Evolutionary conservation across 2,797 vertebrate species (phyloP).

Genomic region (Aphelocoma californica): DNA sequence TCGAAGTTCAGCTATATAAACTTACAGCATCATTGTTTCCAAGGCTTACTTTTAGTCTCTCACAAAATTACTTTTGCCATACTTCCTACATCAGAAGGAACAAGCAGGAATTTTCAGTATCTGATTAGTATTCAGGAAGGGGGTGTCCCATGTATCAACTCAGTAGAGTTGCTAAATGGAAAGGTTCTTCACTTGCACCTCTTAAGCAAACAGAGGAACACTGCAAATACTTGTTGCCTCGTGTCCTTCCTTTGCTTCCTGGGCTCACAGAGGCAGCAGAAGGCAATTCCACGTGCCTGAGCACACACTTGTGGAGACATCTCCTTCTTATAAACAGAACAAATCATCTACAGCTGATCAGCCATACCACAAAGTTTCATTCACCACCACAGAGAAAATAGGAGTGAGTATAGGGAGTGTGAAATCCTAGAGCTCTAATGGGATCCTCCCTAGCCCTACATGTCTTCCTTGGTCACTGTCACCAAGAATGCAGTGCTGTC

Average conservation of each 20-base stretch:
- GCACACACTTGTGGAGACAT: background rate
- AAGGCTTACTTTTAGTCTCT: background rate
- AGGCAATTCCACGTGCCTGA: background rate
- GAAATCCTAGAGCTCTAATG: background rate
- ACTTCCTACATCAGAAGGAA: background rate
- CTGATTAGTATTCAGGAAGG: background rate
- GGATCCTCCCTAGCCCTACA: background rate
- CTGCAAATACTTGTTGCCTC: background rate
- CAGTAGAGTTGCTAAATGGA: background rate
- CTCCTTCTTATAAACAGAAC: background rate
- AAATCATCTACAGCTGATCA: background rate
- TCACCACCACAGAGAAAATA: background rate
- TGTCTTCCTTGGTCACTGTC: background rate
- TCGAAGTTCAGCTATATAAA: slow-evolving; percentile 9
- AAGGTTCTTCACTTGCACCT: background rate
- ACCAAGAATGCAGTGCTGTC: background rate
- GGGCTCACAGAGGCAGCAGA: background rate
- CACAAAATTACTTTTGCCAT: background rate
- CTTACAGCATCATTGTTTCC: background rate
- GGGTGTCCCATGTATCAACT: background rate
- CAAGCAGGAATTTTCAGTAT: background rate
- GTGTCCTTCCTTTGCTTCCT: background rate
- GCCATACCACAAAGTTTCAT: background rate
- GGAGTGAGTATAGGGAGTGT: background rate
- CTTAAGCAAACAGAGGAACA: background rate